Base-by-base conservation (phyloP, 2,888 invertebrate species). In the Eudemis profundana region DNA sequence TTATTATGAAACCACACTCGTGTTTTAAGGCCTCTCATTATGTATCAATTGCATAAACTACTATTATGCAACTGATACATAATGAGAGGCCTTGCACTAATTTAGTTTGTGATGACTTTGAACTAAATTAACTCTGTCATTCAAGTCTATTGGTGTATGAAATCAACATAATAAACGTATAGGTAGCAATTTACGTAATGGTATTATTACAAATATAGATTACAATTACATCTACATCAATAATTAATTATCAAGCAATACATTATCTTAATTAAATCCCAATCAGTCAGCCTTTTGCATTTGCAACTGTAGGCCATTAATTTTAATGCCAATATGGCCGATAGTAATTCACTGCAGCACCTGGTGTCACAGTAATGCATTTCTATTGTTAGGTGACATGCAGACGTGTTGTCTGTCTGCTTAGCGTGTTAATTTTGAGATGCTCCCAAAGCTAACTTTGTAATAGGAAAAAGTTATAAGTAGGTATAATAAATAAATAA, bases 321-420 rank as follows among this genome's bases (percentile, higher is more conserved):
- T 73, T 71, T 72, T 68, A 68, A 73, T 69, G 66, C 61, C 69
- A 68, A 69, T 63, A 68, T 46, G 63, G 68, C 68, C 63, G 46
- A 60, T 42, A 63, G 71, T 74, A 73, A 72, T 71, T 73, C 70
- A 73, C 66, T 69, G 68, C 67, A 49, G 60, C 73, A 72, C 73
- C 73, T 72, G 73, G 60, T 68, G 68, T 66, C 68, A 50, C 53
- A 66, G 61, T 59, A 64, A 57, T 65, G 65, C 47, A 56, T 54
- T 54, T 62, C 54, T 47, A 53, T 53, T 60, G 65, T 65, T 50
- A 46, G 42, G 53, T 33, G 46, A 47, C 36, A 27, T 38, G 19
- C 54, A 49, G 19, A 29, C 27, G 42, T 50, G 51, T 29, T 60
- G 46, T 29, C 61, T 42, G 61, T 60, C 60, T 27, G 8, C 19